Evolutionary conservation across 2,797 vertebrate genomes (phyloP).

Genomic region (Scleropages formosus): DNA sequence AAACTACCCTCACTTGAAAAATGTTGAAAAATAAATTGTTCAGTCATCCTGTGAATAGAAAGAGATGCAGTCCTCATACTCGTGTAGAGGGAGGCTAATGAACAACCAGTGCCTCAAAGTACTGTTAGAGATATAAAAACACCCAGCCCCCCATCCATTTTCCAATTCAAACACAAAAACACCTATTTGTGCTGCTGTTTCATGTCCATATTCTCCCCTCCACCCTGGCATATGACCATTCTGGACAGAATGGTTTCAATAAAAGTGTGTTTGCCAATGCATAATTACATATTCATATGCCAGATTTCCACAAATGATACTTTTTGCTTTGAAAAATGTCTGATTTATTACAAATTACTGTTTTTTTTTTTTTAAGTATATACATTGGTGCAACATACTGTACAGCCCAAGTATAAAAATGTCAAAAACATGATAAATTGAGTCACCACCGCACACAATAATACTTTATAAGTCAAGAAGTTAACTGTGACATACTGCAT

Average conservation of each 20-base stretch:
- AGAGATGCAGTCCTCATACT: too few relatives aligned
- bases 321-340: not conserved
- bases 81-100: not conserved
- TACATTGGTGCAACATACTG: not conserved
- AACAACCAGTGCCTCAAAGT: not conserved
- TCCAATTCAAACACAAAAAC: too few relatives aligned
- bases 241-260: not conserved
- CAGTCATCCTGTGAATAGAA: too few relatives aligned
- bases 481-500: too few relatives aligned
- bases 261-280: not conserved
- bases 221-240: too few relatives aligned
- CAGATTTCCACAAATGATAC: not conserved
- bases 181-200: too few relatives aligned
- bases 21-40: too few relatives aligned
- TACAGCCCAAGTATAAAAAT: not conserved
- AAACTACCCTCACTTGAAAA: too few relatives aligned
- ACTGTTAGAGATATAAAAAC: not conserved
- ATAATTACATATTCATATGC: not conserved
- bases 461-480: not conserved
- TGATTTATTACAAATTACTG: not conserved
- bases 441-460: not conserved
- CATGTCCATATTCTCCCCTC: too few relatives aligned
- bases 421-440: not conserved
- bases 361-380: constrained; percentile 6
- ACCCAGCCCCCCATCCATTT: constrained; percentile 6